These are phyloP conservation scores for Papilio demoleus DNA, from an alignment of 2,888 invertebrate genomes.

Conservation along the genomic window DNA sequence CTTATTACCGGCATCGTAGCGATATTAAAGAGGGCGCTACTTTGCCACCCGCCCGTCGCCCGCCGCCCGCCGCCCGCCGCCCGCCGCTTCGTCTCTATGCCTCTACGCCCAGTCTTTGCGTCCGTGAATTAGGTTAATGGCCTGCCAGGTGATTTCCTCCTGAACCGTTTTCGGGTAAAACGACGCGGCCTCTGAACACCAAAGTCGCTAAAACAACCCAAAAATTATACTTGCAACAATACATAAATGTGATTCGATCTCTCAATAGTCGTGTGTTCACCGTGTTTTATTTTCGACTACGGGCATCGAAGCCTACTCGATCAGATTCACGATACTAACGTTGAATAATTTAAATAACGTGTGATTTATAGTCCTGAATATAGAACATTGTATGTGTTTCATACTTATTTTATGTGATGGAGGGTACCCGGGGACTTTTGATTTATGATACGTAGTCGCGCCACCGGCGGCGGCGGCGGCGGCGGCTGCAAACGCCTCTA, in stretches of 20 bases:
- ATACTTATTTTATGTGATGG: slow-evolving; percentile 66
- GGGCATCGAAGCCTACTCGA: slow-evolving; percentile 17
- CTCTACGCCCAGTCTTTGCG: slow-evolving; percentile 79
- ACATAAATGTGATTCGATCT: slow-evolving; percentile 44
- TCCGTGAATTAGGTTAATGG: slow-evolving; percentile 84
- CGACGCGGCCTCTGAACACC: slow-evolving; percentile 72
- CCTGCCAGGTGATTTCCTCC: slow-evolving; percentile 82
- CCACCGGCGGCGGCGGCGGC: slow-evolving; percentile 61
- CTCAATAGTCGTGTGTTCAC: not conserved
- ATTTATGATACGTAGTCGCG: slow-evolving; percentile 76
- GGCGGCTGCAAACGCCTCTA: slow-evolving; percentile 60
- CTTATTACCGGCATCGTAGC: slow-evolving; percentile 80
- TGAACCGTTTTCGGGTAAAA: slow-evolving; percentile 76
- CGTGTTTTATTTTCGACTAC: slow-evolving; percentile 1
- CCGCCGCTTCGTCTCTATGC: not conserved
- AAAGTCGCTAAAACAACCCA: slow-evolving; percentile 68
- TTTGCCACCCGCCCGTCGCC: slow-evolving; percentile 57
- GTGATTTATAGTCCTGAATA: slow-evolving; percentile 59
- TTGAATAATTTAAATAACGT: slow-evolving; percentile 51
- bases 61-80: slow-evolving; percentile 57
- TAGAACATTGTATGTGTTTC: slow-evolving; percentile 60
- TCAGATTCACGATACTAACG: slow-evolving; percentile 39
- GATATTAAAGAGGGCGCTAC: slow-evolving; percentile 78
- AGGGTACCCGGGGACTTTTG: slow-evolving; percentile 76
- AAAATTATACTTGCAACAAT: slow-evolving; percentile 58